A percentile compares a stretch with the other conserved stretches of the same genome.
These are phyloP conservation scores for Chrysolophus pictus DNA, from an alignment of 2,797 vertebrate genomes.

Conservation along the genomic window DNA sequence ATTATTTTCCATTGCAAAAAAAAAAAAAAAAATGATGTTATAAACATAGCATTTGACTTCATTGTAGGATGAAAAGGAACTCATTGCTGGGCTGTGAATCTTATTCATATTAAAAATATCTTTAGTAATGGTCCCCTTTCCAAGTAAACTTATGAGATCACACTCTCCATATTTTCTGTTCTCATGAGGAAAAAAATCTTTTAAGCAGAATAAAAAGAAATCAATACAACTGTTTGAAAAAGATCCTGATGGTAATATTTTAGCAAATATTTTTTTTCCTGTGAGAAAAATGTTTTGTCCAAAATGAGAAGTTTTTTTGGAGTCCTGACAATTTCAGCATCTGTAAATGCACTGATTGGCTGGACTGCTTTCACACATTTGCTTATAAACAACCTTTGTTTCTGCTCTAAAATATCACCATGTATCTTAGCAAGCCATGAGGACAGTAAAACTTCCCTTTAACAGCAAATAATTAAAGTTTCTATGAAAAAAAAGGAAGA, in stretches of 20 bases:
- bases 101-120: background rate
- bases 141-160: background rate
- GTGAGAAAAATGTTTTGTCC: conserved; percentile 9
- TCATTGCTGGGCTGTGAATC: background rate
- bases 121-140: background rate
- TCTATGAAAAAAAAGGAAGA: background rate
- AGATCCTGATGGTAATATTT: conserved; percentile 23
- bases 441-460: background rate
- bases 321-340: conserved; percentile 48
- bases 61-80: conserved; percentile 15
- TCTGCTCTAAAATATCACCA: background rate
- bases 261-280: background rate
- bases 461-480: background rate
- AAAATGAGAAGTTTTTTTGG: background rate
- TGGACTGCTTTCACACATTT: conserved; percentile 12
- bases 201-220: background rate
- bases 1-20: conserved; percentile 2
- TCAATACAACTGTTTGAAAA: background rate
- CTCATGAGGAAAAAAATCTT: conserved; percentile 27
- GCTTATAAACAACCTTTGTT: conserved; percentile 8
- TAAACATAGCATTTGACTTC: conserved; percentile 13
- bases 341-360: conserved; percentile 41
- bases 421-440: background rate
- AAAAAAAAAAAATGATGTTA: background rate
- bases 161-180: background rate